Conservation (phyloP, 2,888 invertebrate species). For the Spodoptera picta region DNA sequence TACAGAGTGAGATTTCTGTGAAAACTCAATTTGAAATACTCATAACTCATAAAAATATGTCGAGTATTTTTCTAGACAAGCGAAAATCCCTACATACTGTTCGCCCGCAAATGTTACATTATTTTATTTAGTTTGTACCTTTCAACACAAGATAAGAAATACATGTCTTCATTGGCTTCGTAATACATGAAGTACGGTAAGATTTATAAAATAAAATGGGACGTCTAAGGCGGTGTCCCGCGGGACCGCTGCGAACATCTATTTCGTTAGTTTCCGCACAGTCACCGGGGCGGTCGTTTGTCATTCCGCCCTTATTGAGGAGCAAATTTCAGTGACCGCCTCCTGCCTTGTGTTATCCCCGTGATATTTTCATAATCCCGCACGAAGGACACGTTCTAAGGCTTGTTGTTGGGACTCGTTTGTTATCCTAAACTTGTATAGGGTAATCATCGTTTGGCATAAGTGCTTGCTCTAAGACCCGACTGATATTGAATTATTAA, state of each 20-base stretch:
- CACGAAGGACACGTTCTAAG: slow-evolving; percentile 61
- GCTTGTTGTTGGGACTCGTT: slow-evolving; percentile 51
- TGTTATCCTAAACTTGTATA: slow-evolving; percentile 51
- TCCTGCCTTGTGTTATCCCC: slow-evolving; percentile 68
- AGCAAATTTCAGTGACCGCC: slow-evolving; percentile 74
- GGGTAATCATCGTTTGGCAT: slow-evolving; percentile 54
- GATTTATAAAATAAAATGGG: slow-evolving; percentile 58
- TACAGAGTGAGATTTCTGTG: too few species aligned
- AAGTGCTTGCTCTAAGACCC: slow-evolving; percentile 23
- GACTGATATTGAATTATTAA: slow-evolving; percentile 22
- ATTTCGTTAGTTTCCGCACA: slow-evolving; percentile 74
- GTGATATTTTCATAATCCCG: slow-evolving; percentile 78
- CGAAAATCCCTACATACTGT: too few species aligned
- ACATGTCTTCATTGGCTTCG: slow-evolving; percentile 47
- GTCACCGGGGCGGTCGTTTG: slow-evolving; percentile 77
- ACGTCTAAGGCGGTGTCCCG: slow-evolving; percentile 53
- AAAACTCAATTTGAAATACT: too few species aligned
- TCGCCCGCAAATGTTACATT: background rate
- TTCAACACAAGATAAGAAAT: slow-evolving; percentile 32
- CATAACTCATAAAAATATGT: too few species aligned
- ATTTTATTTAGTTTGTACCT: slow-evolving; percentile 33
- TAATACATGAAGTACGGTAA: slow-evolving; percentile 50
- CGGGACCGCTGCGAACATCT: slow-evolving; percentile 63
- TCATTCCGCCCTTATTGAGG: slow-evolving; percentile 77
- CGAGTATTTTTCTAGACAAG: too few species aligned